Base-by-base conservation (phyloP, 2,797 vertebrate genomes). In the Synaphobranchus kaupii region DNA sequence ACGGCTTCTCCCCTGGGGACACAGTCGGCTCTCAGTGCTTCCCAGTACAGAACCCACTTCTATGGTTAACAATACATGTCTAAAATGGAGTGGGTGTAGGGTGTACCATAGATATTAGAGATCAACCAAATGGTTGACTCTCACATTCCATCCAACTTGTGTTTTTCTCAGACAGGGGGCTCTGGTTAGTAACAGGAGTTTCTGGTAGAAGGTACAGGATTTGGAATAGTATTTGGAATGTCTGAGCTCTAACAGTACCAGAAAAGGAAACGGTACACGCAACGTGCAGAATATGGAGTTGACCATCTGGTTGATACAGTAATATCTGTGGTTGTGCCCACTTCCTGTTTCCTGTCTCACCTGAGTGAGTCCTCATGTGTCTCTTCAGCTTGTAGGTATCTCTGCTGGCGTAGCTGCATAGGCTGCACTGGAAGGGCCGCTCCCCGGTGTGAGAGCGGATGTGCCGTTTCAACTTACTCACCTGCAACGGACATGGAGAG, bases 361-460 rank as follows among this genome's bases (percentile, higher is more conserved):
- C 98, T 60, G 98, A 99, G 94, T 99, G 98, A 71, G 98, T 99
- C 94, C 98, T 97, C 98, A 99, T 99, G 94, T 99, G 98, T 93
- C 98, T 97, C 95, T 99, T 99, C 93, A 99, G 96, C 88, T 99
- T 99, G 95, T 99, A 99, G 25, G 98, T 99, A 93, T 99, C 98
- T 94, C 98, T 98, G 96, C 98, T 99, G 93, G 98, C 98, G 0
- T 99, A 99, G 94, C 98, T 99, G 94, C 98, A 99, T 92, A 99
- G 96, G 90, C 98, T 99, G 96, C 98, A 99, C 94, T 99, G 98
- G 96, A 99, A 99, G 58, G 98, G 98, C 76, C 98, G 97, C 94
- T 99, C 98, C 0, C 98, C 98, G 0, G 98, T 99, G 91, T 99
- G 98, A 85, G 98, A 99, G 50, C 98, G 98, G 89, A 99, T 99